Evolutionary conservation across 2,113 vertebrate genomes (phyloP), one percentile per base, ranked within the genome.

Genomic region (Cavia porcellus): DNA sequence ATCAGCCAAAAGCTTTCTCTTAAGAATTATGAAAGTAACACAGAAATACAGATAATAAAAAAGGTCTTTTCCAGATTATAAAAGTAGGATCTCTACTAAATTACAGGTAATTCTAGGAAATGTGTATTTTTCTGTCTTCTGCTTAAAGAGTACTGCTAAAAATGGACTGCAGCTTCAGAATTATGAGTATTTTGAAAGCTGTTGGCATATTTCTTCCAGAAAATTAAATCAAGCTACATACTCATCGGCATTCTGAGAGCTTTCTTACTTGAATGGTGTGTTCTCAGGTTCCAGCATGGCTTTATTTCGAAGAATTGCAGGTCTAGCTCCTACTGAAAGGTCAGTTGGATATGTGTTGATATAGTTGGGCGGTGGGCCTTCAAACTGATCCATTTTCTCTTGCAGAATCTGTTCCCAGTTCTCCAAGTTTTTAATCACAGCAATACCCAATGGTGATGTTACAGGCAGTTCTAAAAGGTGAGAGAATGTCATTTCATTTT

Each of bases 211-310:
- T 74, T 79, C 50, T 22, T 86, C 81, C 62, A 38, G 38, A 92
- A 72, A 77, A 35, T 81, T 84, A 92, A 90, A 59, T 20, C 3
- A 55, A 75, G 38, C 35, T 77, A 72, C 2, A 10, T 0, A 64
- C 24, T 81, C 70, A 61, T 24, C 47, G 59, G 61, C 38, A 61
- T 68, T 42, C 13, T 59, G 92, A 92, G 12, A 85, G 70, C 25
- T 47, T 1, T 86, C 99, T 98, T 98, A 99, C 99, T 99, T 99
- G 98, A 99, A 99, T 0, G 99, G 99, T 25, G 99, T 99, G 98
- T 99, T 99, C 98, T 99, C 99, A 42, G 99, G 99, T 96, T 99
- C 99, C 94, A 99, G 98, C 99, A 99, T 99, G 72, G 99, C 99
- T 98, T 99, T 99, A 97, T 99, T 99, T 92, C 99, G 98, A 72